Conservation (phyloP, 1,140 invertebrate genomes). For the Leptopilina boulardi region DNA sequence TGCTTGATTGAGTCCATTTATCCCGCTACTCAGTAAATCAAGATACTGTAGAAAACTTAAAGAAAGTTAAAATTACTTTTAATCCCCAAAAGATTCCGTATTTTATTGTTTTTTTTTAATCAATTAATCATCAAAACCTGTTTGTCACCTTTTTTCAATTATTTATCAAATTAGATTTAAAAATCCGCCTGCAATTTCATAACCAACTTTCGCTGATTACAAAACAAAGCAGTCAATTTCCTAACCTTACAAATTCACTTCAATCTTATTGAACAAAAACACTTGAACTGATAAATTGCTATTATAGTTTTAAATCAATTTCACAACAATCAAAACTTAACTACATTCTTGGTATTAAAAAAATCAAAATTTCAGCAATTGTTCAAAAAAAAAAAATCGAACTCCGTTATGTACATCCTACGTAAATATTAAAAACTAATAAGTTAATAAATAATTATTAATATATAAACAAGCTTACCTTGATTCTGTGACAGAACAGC, state of each 20-base stretch:
- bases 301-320: no score
- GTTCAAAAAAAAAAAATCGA: no score
- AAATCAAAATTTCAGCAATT: no score
- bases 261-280: not conserved
- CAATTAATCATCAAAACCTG: no score
- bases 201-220: not conserved
- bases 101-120: not conserved
- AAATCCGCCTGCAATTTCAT: not conserved
- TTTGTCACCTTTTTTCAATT: not conserved
- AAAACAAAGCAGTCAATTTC: not conserved
- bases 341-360: no score
- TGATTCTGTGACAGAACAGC: constrained; percentile 56
- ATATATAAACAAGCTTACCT: constrained; percentile 59
- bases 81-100: no score
- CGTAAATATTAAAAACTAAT: no score
- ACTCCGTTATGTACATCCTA: no score
- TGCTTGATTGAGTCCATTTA: constrained; percentile 17
- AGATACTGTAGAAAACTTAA: not conserved
- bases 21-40: not conserved
- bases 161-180: not conserved
- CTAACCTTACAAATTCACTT: not conserved
- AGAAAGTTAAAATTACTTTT: not conserved
- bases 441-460: not conserved
- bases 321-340: no score
- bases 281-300: no score